Evolutionary conservation across 2,113 vertebrate genomes (phyloP).

Genomic region (Aythya baeri): DNA sequence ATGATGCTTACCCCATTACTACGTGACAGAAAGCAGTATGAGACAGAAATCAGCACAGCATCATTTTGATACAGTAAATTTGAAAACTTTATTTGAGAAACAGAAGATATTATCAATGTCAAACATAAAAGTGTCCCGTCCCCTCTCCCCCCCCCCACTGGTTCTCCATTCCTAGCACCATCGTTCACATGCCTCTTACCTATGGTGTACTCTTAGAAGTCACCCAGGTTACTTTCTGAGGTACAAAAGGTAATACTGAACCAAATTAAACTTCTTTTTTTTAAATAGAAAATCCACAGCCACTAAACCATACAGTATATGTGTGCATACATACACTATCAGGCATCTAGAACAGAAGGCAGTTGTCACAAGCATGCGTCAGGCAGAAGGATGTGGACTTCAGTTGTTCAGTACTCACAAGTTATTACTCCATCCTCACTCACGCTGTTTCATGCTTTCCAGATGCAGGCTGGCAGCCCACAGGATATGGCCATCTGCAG

Average conservation of each 20-base stretch:
- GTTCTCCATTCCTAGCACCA: not conserved
- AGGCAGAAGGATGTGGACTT: not conserved
- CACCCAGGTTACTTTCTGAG: not conserved
- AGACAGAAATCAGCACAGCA: not conserved
- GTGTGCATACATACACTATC: not conserved
- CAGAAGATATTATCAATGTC: not conserved
- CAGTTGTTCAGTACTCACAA: not conserved
- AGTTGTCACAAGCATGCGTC: not conserved
- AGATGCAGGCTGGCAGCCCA: not conserved
- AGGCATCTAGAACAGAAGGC: not conserved
- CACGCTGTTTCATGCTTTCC: not conserved
- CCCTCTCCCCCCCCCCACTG: not conserved
- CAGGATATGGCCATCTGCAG: not conserved
- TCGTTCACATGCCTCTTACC: not conserved
- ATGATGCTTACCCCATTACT: not conserved
- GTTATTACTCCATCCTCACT: not conserved
- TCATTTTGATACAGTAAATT: not conserved
- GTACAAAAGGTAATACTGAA: not conserved
- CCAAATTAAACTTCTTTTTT: not conserved
- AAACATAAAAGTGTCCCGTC: not conserved
- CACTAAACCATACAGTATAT: not conserved
- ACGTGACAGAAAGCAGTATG: fast-evolving
- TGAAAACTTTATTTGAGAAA: not conserved
- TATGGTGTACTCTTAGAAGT: not conserved
- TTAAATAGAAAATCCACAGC: not conserved